These are phyloP conservation scores for Megalopta genalis DNA, from an alignment of 1,140 invertebrate genomes.

Conservation along the genomic window DNA sequence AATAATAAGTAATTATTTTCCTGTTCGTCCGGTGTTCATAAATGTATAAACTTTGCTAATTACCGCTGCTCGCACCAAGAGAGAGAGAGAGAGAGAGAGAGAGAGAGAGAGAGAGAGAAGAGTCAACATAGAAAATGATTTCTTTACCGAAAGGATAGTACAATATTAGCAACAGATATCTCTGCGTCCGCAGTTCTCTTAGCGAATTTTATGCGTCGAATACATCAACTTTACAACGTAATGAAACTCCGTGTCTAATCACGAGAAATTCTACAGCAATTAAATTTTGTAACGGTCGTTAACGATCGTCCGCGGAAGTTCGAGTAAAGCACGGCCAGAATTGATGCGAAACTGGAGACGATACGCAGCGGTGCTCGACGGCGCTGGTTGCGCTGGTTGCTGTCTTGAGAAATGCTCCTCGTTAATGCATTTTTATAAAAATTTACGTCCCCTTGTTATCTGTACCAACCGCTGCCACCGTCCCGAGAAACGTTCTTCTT, in stretches of 20 bases:
- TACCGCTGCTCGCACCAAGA: too few relatives aligned
- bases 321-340: not conserved
- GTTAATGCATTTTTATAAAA: constrained; percentile 37
- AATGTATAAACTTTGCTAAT: too few relatives aligned
- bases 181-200: not conserved
- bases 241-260: not conserved
- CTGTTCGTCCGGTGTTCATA: too few relatives aligned
- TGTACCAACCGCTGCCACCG: not conserved
- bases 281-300: not conserved
- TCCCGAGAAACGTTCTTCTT: not conserved
- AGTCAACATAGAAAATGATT: too few relatives aligned
- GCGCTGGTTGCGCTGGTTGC: too few relatives aligned
- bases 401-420: not conserved
- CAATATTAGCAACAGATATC: too few relatives aligned
- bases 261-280: not conserved
- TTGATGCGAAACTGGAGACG: not conserved
- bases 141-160: too few relatives aligned
- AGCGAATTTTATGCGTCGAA: not conserved
- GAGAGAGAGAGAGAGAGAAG: too few relatives aligned
- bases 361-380: not conserved
- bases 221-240: not conserved
- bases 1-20: too few relatives aligned
- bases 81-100: too few relatives aligned
- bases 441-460: constrained; percentile 28
- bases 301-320: constrained; percentile 1